Base-by-base conservation (phyloP, 2,797 vertebrate species). In the Rhinophrynus dorsalis region DNA sequence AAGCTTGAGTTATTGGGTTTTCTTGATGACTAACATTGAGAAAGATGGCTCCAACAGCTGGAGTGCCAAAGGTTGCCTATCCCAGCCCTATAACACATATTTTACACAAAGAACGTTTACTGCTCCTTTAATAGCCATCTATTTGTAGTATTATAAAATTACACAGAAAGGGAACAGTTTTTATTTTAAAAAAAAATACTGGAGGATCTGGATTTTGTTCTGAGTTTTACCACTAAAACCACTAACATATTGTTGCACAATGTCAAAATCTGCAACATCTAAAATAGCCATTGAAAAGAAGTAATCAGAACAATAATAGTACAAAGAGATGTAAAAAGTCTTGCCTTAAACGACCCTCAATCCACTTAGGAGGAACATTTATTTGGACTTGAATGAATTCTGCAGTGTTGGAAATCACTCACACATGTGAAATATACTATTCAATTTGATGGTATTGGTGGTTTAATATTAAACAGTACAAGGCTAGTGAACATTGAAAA, bases 331-430 rank as follows among this genome's bases (percentile, higher is more conserved):
- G 62, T 44, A 27, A 37, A 35, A 18, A 30, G 21, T 5, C 27
- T 71, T 29, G 68, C 68, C 68, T 71, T 58, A 72, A 15, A 65
- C 13, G 60, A 72, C 68, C 68, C 44, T 13, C 12, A 37, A 23
- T 21, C 62, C 11, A 29, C 18, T 63, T 37, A 50, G 17, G n/a
- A 63, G 68, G 48, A 27, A 47, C 45, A 71, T 64, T 63, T 40
- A 50, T 47, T 64, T 58, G 42, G 44, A 42, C 61, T 29, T 29
- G n/a, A 40, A 57, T 40, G 23, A 70, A 62, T 55, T 70, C 33
- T 70, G 10, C 30, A 29, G 51, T 30, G 42, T 2, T 72, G 60
- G 18, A 57, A 59, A 68, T 68, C 18, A 68, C 56, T 68, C 66
- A 40, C 56, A 59, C 45, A 51, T 60, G 55, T 52, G 26, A 57